Base-by-base conservation (phyloP, 2,888 invertebrate species). In the Idaea dimidiata region DNA sequence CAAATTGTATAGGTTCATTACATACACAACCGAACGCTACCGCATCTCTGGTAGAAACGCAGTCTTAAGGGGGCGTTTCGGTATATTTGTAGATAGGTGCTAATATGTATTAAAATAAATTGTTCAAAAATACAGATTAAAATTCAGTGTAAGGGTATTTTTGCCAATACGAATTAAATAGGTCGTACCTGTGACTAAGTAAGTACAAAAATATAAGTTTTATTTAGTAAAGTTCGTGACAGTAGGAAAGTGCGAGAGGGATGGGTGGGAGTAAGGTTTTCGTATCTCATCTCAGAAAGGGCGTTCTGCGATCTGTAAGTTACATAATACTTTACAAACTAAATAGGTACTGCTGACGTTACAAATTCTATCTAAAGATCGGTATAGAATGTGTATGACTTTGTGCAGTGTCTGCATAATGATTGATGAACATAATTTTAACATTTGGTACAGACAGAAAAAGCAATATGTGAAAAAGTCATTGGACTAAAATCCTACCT, bases 291-390 rank as follows among this genome's bases (percentile, higher is more conserved):
- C 70, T 43, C 31, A 69, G 63, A 71, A 72, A 68, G 75, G 76
- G 72, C 73, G 72, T 76, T 74, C 70, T 76, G 79, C 72, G 72
- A 80, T 81, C 81, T 79, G 70, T 64, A 74, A 74, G 70, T 67
- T 66, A 62, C 58, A 65, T 59, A 69, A 65, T 66, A 56, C 7
- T 17, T 56, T 4, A 43, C 43, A 10, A 14, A 33, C 33, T 10
- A 43, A 43, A 43, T 24, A 43, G 2, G 14, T 43, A 43, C 10
- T 43, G 43, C 43, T 43, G 43, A 43, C 43, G 43, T 7, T 14
- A 43, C 43, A 14, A 43, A 3, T 14, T 43, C 14, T 43, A 43
- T 10, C 43, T 43, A 43, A 8, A 10, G 7, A 43, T 43, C 14
- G 14, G 8, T 43, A 43, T 43, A 8, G 14, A 43, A 43, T 43